These are phyloP conservation scores for Triplophysa tibetana DNA, from an alignment of 2,113 vertebrate genomes.

Conservation along the genomic window DNA sequence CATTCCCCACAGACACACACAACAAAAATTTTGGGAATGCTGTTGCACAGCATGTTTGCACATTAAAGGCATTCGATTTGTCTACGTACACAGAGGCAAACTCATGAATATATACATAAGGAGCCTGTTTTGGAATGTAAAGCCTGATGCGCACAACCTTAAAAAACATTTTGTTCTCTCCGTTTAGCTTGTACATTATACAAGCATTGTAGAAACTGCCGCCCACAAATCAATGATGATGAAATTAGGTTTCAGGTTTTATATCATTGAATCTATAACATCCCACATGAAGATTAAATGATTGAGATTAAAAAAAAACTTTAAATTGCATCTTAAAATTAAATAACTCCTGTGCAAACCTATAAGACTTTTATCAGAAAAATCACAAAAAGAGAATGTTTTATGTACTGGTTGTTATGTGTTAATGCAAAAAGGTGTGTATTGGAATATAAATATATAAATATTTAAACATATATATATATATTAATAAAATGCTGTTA, in stretches of 20 bases:
- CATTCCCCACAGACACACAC: slow-evolving; percentile 25
- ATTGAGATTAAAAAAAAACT: neutral
- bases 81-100: slow-evolving; percentile 41
- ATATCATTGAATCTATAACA: too few species aligned
- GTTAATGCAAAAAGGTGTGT: too few species aligned
- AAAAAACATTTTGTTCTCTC: slow-evolving; percentile 18
- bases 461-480: too few species aligned
- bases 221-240: neutral
- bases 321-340: too few species aligned
- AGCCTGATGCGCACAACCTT: slow-evolving; percentile 39
- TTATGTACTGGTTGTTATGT: too few species aligned
- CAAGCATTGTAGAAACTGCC: neutral
- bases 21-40: slow-evolving; percentile 9
- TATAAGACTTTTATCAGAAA: too few species aligned
- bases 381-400: too few species aligned
- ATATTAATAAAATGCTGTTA: neutral
- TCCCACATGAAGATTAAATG: neutral
- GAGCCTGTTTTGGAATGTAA: slow-evolving; percentile 33
- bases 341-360: too few species aligned
- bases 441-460: neutral
- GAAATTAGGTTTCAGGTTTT: neutral
- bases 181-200: neutral
- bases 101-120: slow-evolving; percentile 58
- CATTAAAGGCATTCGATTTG: slow-evolving; percentile 50
- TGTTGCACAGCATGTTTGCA: slow-evolving; percentile 11